Evolutionary conservation across 1,140 invertebrate species (phyloP).

Genomic region (Calycopis cecrops): DNA sequence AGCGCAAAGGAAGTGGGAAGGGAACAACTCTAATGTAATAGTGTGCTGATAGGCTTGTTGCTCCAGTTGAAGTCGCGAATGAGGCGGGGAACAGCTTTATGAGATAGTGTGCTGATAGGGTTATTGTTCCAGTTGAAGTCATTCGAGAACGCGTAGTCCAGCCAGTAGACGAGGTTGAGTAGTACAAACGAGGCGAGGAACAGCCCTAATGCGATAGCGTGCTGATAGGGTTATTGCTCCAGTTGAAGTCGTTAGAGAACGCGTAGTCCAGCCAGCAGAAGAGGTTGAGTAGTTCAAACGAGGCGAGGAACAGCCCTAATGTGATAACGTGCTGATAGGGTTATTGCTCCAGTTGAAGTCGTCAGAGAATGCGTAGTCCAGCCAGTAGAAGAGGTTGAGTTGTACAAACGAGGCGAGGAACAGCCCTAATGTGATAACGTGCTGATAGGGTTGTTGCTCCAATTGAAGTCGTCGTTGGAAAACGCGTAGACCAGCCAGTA

Average conservation of each 20-base stretch:
- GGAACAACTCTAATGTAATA: constrained; percentile 65
- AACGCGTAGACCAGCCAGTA: constrained; percentile 91
- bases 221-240: too few species aligned
- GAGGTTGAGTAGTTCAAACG: constrained; percentile 89
- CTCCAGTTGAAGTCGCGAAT: constrained; percentile 87
- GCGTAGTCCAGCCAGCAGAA: constrained; percentile 92
- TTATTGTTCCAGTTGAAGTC: too few species aligned
- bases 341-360: too few species aligned
- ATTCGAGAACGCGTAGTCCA: constrained; percentile 83
- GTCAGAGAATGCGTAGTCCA: constrained; percentile 83
- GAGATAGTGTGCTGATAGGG: too few species aligned
- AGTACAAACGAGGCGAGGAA: constrained; percentile 91
- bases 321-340: constrained; percentile 58
- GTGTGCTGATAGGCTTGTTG: constrained; percentile 74
- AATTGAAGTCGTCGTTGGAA: constrained; percentile 83
- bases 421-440: constrained; percentile 76
- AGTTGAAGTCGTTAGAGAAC: constrained; percentile 80
- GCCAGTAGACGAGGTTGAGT: constrained; percentile 92
- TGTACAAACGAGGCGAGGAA: constrained; percentile 91
- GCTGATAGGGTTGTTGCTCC: constrained; percentile 78
- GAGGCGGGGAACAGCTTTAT: constrained; percentile 90
- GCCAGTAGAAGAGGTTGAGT: constrained; percentile 92
- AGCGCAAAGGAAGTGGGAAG: too few species aligned
- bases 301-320: constrained; percentile 88
- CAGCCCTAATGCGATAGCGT: too few species aligned